These are phyloP conservation scores for Agonopterix arenella DNA, from an alignment of 2,888 invertebrate species.

Conservation along the genomic window DNA sequence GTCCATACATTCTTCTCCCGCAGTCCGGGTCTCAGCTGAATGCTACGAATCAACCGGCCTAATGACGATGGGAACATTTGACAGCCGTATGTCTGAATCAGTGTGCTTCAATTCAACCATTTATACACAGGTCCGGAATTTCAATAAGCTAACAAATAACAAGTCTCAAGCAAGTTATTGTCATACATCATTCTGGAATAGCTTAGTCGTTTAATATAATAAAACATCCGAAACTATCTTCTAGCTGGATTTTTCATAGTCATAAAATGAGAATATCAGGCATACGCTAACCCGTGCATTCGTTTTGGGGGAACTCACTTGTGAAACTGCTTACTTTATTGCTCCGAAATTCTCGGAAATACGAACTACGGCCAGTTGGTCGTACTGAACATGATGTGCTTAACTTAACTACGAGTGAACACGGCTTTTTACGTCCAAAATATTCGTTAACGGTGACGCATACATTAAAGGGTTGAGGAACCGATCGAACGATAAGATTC, in stretches of 20 bases:
- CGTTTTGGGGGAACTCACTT: conserved; percentile 57
- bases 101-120: conserved; percentile 18
- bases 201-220: neutral
- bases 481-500: conserved; percentile 62
- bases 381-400: conserved; percentile 26
- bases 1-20: conserved; percentile 48
- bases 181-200: neutral
- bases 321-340: conserved; percentile 66
- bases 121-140: conserved; percentile 18
- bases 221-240: conserved; percentile 26
- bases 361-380: conserved; percentile 40
- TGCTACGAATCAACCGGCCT: conserved; percentile 50
- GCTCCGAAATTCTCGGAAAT: conserved; percentile 48
- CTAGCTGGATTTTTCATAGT: conserved; percentile 41
- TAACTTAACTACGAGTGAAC: conserved; percentile 31
- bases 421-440: conserved; percentile 33
- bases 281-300: conserved; percentile 51
- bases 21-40: conserved; percentile 27
- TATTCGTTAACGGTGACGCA: conserved; percentile 54
- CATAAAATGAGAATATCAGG: conserved; percentile 58
- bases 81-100: conserved; percentile 38
- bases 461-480: conserved; percentile 67
- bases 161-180: conserved; percentile 2
- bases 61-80: conserved; percentile 55
- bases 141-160: conserved; percentile 19